Percentiles rank a stretch among this genome's conserved stretches.
Evolutionary conservation across 2,113 vertebrate genomes (phyloP).

Genomic region (Mungos mungo): DNA sequence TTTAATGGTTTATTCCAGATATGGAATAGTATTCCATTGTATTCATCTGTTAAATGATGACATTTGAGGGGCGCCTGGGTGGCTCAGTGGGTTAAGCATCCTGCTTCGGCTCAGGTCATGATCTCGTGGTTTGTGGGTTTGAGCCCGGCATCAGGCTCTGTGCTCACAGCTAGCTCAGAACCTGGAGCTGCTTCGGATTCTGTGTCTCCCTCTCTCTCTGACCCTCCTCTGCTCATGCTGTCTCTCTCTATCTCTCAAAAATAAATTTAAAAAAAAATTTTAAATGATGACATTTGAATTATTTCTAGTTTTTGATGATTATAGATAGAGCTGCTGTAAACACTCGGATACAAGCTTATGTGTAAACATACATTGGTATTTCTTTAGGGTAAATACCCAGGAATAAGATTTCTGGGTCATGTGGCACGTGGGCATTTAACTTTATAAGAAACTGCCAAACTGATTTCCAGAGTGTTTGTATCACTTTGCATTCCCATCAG

Average conservation of each 20-base stretch:
- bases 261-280: too few relatives aligned
- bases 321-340: neutral
- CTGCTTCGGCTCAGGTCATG: too few relatives aligned
- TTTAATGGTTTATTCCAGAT: neutral
- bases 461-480: neutral
- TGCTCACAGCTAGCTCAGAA: too few relatives aligned
- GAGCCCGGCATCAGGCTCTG: too few relatives aligned
- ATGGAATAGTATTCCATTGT: neutral
- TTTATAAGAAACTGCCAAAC: neutral
- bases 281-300: neutral
- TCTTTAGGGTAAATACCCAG: neutral
- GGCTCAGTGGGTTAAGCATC: too few relatives aligned
- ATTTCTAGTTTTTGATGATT: neutral
- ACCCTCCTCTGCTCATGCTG: too few relatives aligned
- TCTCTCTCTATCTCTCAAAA: too few relatives aligned
- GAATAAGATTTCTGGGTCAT: neutral
- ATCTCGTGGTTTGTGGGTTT: too few relatives aligned
- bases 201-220: too few relatives aligned
- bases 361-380: neutral
- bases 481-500: neutral
- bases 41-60: neutral
- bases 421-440: neutral
- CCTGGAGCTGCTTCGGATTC: too few relatives aligned
- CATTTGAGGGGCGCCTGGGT: too few relatives aligned
- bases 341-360: neutral